A percentile compares a stretch with the other conserved stretches of the same genome.
phyloP scores from a whole-genome alignment of 2,113 vertebrate species.

The Paedocypris sp. region DNA sequence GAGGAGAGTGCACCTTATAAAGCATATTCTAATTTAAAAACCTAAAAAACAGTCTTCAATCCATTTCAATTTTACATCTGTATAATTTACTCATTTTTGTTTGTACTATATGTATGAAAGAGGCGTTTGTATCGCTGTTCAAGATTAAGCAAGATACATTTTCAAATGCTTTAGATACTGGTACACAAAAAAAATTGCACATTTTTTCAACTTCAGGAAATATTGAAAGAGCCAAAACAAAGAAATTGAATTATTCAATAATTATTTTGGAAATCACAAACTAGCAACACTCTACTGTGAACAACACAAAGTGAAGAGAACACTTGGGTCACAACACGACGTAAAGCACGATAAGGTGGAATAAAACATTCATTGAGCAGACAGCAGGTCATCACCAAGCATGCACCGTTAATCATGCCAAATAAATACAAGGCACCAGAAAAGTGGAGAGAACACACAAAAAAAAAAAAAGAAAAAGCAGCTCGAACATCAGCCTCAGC shows the following conservation, averaged over 20 bases:
- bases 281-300: slow-evolving; percentile 23
- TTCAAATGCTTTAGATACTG: no score
- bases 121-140: no score
- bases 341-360: slow-evolving; percentile 13
- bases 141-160: no score
- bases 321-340: slow-evolving; percentile 31
- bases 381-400: slow-evolving; percentile 19
- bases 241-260: no score
- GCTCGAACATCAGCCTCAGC: slow-evolving; percentile 36
- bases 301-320: slow-evolving; percentile 38
- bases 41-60: no score
- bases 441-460: slow-evolving; percentile 14
- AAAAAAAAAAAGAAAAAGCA: slow-evolving; percentile 3
- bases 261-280: slow-evolving; percentile 6
- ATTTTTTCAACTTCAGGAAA: no score
- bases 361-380: slow-evolving; percentile 9
- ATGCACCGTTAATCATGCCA: slow-evolving; percentile 31
- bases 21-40: no score
- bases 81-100: no score
- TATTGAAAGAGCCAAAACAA: not conserved
- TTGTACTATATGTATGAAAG: no score
- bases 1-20: no score
- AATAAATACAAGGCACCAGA: slow-evolving; percentile 11
- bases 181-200: no score
- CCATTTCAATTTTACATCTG: no score